A percentile compares a stretch with the other conserved stretches of the same genome.
Evolutionary conservation across 2,113 vertebrate species (phyloP).

Genomic region (Pelecanoides urinatrix): DNA sequence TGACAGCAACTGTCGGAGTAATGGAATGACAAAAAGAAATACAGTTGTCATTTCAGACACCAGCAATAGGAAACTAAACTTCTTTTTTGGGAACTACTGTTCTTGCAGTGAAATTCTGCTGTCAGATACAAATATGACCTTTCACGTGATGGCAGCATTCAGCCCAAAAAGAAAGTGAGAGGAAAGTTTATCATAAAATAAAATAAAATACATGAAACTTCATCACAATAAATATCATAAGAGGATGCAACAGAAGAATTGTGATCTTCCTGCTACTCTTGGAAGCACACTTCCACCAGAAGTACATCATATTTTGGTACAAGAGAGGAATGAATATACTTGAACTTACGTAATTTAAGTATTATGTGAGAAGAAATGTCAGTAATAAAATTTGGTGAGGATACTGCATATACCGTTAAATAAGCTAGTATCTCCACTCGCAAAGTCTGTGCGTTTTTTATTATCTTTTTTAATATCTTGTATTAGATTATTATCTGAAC

Average conservation of each 20-base stretch:
- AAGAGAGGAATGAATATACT: background rate
- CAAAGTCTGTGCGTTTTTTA: background rate
- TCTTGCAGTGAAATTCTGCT: background rate
- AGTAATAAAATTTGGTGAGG: background rate
- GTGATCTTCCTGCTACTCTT: background rate
- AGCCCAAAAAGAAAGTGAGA: background rate
- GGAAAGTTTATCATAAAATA: background rate
- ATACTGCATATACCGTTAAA: background rate
- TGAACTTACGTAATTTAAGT: background rate
- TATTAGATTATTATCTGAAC: background rate
- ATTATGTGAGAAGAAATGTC: background rate
- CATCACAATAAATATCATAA: background rate
- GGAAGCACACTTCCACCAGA: background rate
- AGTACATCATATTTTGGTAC: background rate
- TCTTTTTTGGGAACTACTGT: background rate
- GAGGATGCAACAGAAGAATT: background rate
- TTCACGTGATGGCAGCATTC: background rate
- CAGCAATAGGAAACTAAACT: background rate
- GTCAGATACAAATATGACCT: background rate
- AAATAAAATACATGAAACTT: background rate
- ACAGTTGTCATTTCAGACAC: background rate
- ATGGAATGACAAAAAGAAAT: background rate
- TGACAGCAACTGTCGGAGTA: background rate
- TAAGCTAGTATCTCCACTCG: background rate
- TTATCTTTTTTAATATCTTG: background rate